Base-by-base conservation (phyloP, 1,140 invertebrate genomes). In the Agraylea sexmaculata region DNA sequence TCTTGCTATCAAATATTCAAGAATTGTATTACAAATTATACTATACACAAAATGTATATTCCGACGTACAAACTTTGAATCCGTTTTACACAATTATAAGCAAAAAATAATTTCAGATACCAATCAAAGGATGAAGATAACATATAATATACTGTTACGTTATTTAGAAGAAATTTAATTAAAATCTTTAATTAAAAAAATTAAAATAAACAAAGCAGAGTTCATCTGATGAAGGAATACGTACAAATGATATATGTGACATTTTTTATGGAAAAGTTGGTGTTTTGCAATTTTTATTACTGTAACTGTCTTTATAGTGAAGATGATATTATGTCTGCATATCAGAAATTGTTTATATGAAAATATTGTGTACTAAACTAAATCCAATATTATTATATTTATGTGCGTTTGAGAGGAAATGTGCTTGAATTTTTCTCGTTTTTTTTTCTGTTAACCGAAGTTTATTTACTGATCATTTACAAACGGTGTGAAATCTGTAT, bases 181-280 rank as follows among this genome's bases (percentile, higher is more conserved):
- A 45, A 33, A 45, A 46, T 42, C 39, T 40, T 18, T 17, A 20
- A 35, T 35, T 35, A 18, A 35, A 5, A 18, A 18, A 18, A 38
- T 39, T 39, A 39, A 43, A 28, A 37, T 29, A 11, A 34, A 37
- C 32, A 43, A 45, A 42, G 40, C 47, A 49, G 47, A 49, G 47
- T 39, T 43, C 47, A 49, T 49, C 47, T 49, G 47, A 49, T 49
- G 47, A 45, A 42, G 37, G 40, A 39, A n/a, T 25, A 42, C 47
- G 47, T 49, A 49, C 47, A 49, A 49, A 49, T 40, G 39, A 40
- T 25, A 7, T 16, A 23, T 23, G 33, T 34, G 27, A 22, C 3
- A 25, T 12, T 16, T 17, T 25, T 17, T 25, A 32, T 11, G 3
- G 22, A 34, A 34, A 22, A 34, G 39, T 41, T 32, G 34, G 39